Percentiles rank a stretch among this genome's conserved stretches.
Evolutionary conservation across 2,113 vertebrate species (phyloP).

Genomic region (Gasterosteus nipponicus): DNA sequence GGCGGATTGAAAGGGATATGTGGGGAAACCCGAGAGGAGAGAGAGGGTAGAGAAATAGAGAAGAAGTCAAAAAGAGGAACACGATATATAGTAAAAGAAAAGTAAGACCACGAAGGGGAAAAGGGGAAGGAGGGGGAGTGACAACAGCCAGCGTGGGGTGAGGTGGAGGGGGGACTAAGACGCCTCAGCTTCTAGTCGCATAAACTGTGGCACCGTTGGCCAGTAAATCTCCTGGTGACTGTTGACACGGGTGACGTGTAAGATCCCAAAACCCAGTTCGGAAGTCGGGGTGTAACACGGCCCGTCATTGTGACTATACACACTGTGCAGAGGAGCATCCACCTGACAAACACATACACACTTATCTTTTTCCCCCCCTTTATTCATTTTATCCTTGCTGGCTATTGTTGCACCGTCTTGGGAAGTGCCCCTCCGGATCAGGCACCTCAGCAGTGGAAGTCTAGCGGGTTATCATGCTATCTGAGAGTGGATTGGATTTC

Average conservation of each 20-base stretch:
- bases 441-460: slow-evolving; percentile 23
- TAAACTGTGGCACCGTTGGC: slow-evolving; percentile 59
- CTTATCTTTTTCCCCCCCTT: neutral
- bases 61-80: slow-evolving; percentile 26
- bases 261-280: slow-evolving; percentile 73
- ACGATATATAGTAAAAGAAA: slow-evolving; percentile 26
- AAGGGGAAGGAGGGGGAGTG: slow-evolving; percentile 20
- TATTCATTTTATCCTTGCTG: neutral
- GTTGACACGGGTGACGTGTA: slow-evolving; percentile 75
- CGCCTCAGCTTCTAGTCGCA: slow-evolving; percentile 41
- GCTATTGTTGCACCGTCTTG: slow-evolving; percentile 15
- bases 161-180: slow-evolving; percentile 35
- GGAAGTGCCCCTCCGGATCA: slow-evolving; percentile 7
- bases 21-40: neutral
- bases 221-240: slow-evolving; percentile 74
- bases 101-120: slow-evolving; percentile 17
- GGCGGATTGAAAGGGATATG: neutral
- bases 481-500: slow-evolving; percentile 74
- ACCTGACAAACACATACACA: neutral
- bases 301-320: slow-evolving; percentile 1
- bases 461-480: slow-evolving; percentile 69
- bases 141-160: slow-evolving; percentile 36
- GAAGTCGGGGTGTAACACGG: slow-evolving; percentile 51
- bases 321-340: neutral
- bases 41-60: slow-evolving; percentile 16